Base-by-base conservation (phyloP, 1,140 invertebrate genomes). In the Aphaenogaster rudis region DNA sequence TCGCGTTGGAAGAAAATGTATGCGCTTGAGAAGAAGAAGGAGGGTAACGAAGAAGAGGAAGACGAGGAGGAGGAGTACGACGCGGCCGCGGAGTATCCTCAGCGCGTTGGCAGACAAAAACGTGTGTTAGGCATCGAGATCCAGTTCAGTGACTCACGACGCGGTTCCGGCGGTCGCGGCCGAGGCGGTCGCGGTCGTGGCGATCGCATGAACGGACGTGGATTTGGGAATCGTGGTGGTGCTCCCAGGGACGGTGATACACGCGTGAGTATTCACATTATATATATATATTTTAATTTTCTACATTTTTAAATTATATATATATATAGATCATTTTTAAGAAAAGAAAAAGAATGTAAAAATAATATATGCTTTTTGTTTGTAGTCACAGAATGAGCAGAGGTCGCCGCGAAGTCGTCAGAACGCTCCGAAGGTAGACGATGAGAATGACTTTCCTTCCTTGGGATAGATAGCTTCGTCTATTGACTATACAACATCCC, bases 1-100 rank as follows among this genome's bases (percentile, higher is more conserved):
- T 97, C 97, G 66, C 98, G 98, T 94, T 99, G 98, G 98, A 99
- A 99, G 95, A 99, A 99, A 92, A 98, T 98, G 96, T 98, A 98
- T 90, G 96, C 97, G 91, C 95, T 98, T 64, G 97, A 98, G 92
- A 98, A 98, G 94, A 98, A 98, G 94, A 97, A 97, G 93, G 97
- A 97, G 80, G 97, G 96, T 6, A 96, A 95, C 2, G 97, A 97
- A 33, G 97, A 97, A 61, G 96, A 97, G 1, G 97, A 97, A 6
- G 97, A 97, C 0, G 96, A 96, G 9, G 96, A 97, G 86, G 97
- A 96, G 88, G 96, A 98, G 93, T 98, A 97, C 91, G 97, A 98
- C 94, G 96, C 96, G 71, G 96, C 97, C 63, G 93, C 93, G 6
- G 98, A 98, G 92, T 98, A 98, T 95, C 98, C 97, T 88, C 98